Conservation (phyloP, 1,140 invertebrate species). For the Eciton burchellii region DNA sequence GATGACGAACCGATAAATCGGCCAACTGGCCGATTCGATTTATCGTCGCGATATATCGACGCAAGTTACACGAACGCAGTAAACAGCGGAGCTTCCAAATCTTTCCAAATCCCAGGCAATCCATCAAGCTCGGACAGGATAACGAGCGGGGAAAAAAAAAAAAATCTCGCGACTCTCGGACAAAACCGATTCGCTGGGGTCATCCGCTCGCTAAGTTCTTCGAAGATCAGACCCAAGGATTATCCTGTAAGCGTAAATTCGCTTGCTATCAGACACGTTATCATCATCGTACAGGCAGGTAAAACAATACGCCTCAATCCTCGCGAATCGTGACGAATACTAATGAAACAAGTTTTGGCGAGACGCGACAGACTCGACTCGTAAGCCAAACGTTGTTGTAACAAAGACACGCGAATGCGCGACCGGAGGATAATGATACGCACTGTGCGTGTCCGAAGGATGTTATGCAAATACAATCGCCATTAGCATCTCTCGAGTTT, state of each 20-base stretch:
- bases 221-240: too few relatives aligned
- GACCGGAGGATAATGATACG: slow-evolving; percentile 12
- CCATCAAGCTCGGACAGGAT: slow-evolving; percentile 2
- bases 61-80: slow-evolving; percentile 34
- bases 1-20: slow-evolving; percentile 65
- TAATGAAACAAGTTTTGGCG: too few relatives aligned
- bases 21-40: slow-evolving; percentile 59
- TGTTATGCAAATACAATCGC: slow-evolving; percentile 30
- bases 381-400: background rate
- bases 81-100: slow-evolving; percentile 51
- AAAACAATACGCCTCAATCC: background rate
- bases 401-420: slow-evolving; percentile 17
- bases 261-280: too few relatives aligned
- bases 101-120: slow-evolving; percentile 10
- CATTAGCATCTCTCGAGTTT: slow-evolving; percentile 58
- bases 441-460: background rate
- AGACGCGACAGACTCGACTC: background rate
- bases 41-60: slow-evolving; percentile 49
- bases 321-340: background rate
- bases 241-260: too few relatives aligned
- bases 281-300: too few relatives aligned
- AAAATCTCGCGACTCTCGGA: background rate
- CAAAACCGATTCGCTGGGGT: background rate
- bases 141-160: background rate
- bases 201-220: background rate